Conservation (phyloP, 2,888 invertebrate species). For the Leucophenga montana region DNA sequence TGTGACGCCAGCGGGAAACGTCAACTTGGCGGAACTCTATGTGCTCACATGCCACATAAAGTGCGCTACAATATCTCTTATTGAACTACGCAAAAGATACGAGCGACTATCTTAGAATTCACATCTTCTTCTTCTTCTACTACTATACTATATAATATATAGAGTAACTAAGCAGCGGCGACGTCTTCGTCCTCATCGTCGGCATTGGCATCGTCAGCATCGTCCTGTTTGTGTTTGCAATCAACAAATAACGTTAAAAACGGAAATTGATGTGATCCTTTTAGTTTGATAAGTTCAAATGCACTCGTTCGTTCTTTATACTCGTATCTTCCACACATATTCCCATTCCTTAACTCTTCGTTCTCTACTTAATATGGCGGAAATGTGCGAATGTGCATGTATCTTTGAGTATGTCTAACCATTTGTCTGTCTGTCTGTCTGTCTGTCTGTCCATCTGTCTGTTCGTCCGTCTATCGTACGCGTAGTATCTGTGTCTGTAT, state of each 20-base stretch:
- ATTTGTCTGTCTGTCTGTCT: not conserved
- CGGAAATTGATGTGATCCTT: constrained; percentile 37
- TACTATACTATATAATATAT: not conserved
- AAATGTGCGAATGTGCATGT: constrained; percentile 14
- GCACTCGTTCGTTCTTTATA: not conserved
- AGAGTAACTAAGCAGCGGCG: not conserved
- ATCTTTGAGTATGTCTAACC: not conserved
- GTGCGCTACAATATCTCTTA: constrained; percentile 3
- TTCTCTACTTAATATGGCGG: constrained; percentile 23
- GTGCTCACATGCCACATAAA: not conserved
- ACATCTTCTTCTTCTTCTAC: not conserved
- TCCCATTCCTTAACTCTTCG: not conserved
- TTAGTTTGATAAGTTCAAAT: constrained; percentile 36
- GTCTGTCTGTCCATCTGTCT: not conserved
- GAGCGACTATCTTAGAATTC: not conserved
- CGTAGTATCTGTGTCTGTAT: constrained; percentile 8
- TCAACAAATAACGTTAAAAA: constrained; percentile 42
- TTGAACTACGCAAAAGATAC: not conserved
- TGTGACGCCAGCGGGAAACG: not conserved
- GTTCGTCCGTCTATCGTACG: not conserved
- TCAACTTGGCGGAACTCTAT: not conserved
- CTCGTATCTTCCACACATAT: not conserved
- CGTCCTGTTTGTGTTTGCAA: constrained; percentile 33
- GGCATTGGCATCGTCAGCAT: not conserved
- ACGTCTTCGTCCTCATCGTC: not conserved